phyloP scores from a whole-genome alignment of 2,797 vertebrate genomes.

The Chloroceryle inda region DNA sequence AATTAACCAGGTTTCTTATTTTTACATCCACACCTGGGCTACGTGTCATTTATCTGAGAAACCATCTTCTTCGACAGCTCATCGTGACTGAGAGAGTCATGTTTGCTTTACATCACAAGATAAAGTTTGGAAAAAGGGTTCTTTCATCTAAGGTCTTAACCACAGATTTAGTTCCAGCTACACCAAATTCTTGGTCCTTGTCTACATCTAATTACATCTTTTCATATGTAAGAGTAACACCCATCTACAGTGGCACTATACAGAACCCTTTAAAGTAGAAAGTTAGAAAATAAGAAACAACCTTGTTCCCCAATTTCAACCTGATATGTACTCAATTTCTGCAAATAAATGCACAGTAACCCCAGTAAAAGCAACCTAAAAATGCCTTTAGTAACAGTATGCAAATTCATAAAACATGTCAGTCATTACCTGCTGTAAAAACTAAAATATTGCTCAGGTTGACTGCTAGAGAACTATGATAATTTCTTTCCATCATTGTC shows the following conservation, averaged over 20 bases:
- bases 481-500: conserved; percentile 47
- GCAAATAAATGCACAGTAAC: not conserved
- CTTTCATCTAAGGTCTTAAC: not conserved
- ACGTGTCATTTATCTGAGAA: not conserved
- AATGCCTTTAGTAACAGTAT: not conserved
- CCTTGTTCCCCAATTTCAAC: not conserved
- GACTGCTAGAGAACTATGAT: not conserved
- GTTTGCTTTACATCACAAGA: not conserved
- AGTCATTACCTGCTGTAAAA: not conserved
- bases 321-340: not conserved
- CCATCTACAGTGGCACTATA: not conserved
- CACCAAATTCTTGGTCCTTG: not conserved
- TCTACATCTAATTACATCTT: not conserved
- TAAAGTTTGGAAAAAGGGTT: not conserved
- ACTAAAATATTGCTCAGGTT: conserved; percentile 9
- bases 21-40: not conserved
- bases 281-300: not conserved
- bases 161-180: not conserved
- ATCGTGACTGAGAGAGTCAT: not conserved
- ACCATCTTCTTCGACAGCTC: not conserved
- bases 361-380: not conserved
- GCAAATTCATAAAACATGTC: not conserved
- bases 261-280: not conserved
- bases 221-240: not conserved
- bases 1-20: not conserved